phyloP scores from a whole-genome alignment of 2,797 vertebrate genomes.

The Pogoniulus pusillus region DNA sequence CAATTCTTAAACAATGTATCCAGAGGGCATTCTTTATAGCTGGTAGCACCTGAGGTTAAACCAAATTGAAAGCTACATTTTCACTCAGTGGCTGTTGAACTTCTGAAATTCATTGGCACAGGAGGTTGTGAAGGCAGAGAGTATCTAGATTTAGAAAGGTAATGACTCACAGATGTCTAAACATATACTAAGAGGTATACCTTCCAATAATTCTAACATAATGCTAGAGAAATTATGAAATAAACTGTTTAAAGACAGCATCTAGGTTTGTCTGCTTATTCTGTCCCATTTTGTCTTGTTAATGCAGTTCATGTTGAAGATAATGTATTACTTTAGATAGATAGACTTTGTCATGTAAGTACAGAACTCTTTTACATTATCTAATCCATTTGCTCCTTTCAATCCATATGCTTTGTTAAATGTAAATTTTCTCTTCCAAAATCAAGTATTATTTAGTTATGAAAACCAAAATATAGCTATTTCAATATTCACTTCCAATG shows the following conservation, averaged over 20 bases:
- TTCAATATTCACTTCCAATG: background rate
- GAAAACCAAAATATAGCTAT: background rate
- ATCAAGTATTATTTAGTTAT: background rate
- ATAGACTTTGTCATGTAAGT: background rate
- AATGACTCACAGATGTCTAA: background rate
- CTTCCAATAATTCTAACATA: background rate
- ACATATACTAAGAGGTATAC: background rate
- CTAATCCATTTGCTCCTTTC: background rate
- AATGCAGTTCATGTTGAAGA: background rate
- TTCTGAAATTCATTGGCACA: background rate
- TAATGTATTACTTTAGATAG: background rate
- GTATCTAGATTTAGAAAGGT: background rate
- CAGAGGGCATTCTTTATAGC: background rate
- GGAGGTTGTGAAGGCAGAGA: background rate
- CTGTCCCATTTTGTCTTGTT: background rate
- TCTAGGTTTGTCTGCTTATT: background rate
- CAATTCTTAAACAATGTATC: background rate
- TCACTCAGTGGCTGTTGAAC: background rate
- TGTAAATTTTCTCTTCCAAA: background rate
- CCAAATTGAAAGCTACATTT: background rate
- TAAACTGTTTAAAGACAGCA: background rate
- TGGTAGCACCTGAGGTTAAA: background rate
- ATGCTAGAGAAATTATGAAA: background rate
- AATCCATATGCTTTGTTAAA: background rate
- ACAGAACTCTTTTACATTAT: background rate